Evolutionary conservation across 2,113 vertebrate species (phyloP).

Genomic region (Trachemys scripta): DNA sequence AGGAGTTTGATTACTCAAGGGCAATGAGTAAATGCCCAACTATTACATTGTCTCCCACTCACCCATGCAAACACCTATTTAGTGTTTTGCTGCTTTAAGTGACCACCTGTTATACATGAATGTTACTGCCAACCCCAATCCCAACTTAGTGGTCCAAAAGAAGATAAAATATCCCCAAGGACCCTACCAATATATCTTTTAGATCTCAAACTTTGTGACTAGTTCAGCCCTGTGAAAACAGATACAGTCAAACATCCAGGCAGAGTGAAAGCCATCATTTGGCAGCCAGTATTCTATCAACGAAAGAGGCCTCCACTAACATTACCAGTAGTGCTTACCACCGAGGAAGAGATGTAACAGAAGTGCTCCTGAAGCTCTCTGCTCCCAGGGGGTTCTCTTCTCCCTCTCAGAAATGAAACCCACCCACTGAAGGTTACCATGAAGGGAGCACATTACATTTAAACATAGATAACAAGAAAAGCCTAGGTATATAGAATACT

Average conservation of each 20-base stretch:
- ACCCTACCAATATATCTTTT: not conserved
- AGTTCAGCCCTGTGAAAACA: not conserved
- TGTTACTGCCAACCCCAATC: not conserved
- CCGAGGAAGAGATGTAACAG: not conserved
- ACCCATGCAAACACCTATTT: not conserved
- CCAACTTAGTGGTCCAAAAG: not conserved
- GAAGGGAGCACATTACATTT: not conserved
- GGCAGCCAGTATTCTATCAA: not conserved
- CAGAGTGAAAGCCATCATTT: not conserved
- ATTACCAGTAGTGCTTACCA: not conserved
- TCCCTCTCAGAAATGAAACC: not conserved
- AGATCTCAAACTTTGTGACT: not conserved
- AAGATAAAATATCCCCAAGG: not conserved
- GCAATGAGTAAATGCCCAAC: not conserved
- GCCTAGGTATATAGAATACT: not conserved
- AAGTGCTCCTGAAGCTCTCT: not conserved
- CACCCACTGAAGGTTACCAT: not conserved
- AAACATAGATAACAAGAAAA: not conserved
- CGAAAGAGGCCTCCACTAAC: not conserved
- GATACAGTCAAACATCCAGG: not conserved
- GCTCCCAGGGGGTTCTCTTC: not conserved
- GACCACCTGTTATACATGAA: not conserved
- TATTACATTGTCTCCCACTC: not conserved
- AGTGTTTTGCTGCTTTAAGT: not conserved
- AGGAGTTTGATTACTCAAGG: too few relatives aligned